Evolutionary conservation across 2,888 invertebrate genomes (phyloP), one percentile per base, ranked within the genome.

Genomic region (Eubasilissa splendida): DNA sequence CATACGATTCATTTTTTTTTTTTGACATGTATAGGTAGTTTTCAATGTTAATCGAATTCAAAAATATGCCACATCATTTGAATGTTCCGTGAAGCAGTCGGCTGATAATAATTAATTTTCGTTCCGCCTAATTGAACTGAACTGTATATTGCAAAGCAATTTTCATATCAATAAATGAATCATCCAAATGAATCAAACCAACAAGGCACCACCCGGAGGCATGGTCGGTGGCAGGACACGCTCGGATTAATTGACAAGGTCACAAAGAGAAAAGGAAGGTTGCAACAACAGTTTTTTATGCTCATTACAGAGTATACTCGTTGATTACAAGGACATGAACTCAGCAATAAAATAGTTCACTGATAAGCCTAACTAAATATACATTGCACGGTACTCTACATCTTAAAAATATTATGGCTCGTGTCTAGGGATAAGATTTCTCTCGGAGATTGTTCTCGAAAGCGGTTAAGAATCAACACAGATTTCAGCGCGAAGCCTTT

Each of bases 321-420:
- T 58, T 63, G 63, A 76, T 63, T 76, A 52, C 76, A 58, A 76
- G 76, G 76, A 76, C 63, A 59, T 76, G 76, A 76, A 76, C 76
- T 76, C 60, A 76, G 76, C 76, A 76, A 53, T 76, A 70, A 70
- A 70, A 14, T 50, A 42, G 50, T 42, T 52, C 54, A 54, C 54
- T 54, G 70, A 70, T 70, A 70, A 54, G 70, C 31, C 53, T 53
- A 70, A 31, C 52, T 50, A 68, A 52, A 68, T n/a, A 68, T n/a
- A 42, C 42, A 42, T 42, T 2, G 7, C 42, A 42, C 42, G 42
- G 7, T 42, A 42, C 42, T 42, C 42, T 5, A 42, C 42, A 42
- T 42, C 4, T 42, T 42, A 5, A 42, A 42, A 42, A 42, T 42
- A 42, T 42, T 42, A 42, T 7, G 22, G 22, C 22, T 22, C 22